Conservation (phyloP, 1,140 invertebrate species). For the Drosophila melanica region DNA sequence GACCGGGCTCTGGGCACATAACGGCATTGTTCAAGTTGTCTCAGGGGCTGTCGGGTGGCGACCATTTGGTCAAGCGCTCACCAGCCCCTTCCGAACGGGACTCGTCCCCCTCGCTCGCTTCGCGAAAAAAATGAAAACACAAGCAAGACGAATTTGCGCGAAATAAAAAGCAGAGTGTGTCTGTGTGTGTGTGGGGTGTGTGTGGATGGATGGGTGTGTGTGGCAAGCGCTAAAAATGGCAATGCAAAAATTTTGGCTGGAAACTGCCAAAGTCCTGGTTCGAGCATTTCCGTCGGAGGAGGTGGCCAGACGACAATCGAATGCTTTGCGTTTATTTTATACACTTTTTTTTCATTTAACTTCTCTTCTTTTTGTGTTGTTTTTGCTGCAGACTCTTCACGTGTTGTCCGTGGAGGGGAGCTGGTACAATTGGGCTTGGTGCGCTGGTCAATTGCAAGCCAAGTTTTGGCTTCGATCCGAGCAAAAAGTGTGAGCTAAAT, state of each 20-base stretch:
- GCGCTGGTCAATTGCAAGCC: constrained; percentile 79
- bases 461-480: constrained; percentile 51
- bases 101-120: neutral
- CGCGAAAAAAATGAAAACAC: constrained; percentile 54
- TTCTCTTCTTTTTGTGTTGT: constrained; percentile 14
- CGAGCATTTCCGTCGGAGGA: constrained; percentile 11
- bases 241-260: constrained; percentile 66
- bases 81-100: constrained; percentile 14
- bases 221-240: constrained; percentile 74
- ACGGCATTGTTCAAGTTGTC: constrained; percentile 54
- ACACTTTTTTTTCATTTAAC: constrained; percentile 18
- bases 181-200: neutral
- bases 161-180: constrained; percentile 53
- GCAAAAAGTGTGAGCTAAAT: constrained; percentile 6
- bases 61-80: constrained; percentile 78
- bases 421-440: constrained; percentile 62
- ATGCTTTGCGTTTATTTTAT: constrained; percentile 48
- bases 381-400: constrained; percentile 5
- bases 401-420: constrained; percentile 14
- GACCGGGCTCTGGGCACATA: constrained; percentile 23
- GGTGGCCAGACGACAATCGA: constrained; percentile 71
- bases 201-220: constrained; percentile 2
- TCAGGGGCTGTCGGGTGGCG: constrained; percentile 74
- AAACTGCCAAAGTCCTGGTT: constrained; percentile 40
- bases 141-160: constrained; percentile 77